Conservation (phyloP, 2,113 vertebrate genomes). For the Chionis minor region DNA sequence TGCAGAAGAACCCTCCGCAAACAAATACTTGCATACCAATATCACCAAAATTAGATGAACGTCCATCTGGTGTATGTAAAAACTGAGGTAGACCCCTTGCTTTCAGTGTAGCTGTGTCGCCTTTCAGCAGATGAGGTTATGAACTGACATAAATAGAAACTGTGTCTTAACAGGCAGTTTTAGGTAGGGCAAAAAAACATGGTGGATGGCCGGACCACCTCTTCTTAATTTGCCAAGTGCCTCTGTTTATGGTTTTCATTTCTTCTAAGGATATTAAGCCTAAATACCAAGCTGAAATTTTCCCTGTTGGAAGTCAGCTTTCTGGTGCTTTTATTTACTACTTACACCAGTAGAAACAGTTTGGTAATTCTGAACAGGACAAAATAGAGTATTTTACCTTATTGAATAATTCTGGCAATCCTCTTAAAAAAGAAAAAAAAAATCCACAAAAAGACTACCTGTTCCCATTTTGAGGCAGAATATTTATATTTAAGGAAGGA, state of each 20-base stretch:
- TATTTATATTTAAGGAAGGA: neutral
- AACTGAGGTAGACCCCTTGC: neutral
- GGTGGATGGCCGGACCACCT: rapidly evolving
- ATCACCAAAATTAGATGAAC: neutral
- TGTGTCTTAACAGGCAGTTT: neutral
- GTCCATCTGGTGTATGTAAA: rapidly evolving
- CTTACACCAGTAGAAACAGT: neutral
- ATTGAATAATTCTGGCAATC: neutral
- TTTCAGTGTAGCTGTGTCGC: neutral
- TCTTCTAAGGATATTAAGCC: neutral
- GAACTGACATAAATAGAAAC: neutral
- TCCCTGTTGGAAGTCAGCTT: neutral
- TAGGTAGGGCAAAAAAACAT: neutral
- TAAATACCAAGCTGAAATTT: neutral
- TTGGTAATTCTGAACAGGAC: neutral
- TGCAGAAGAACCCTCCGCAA: neutral
- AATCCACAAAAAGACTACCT: neutral
- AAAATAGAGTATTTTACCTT: neutral
- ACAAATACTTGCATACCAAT: neutral
- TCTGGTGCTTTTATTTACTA: neutral
- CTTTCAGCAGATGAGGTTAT: neutral
- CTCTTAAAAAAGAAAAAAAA: neutral
- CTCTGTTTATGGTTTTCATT: neutral
- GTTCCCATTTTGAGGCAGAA: neutral
- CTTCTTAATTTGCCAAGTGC: neutral